These are phyloP conservation scores for Synergus gifuensis DNA, from an alignment of 2,888 invertebrate species.

Conservation along the genomic window DNA sequence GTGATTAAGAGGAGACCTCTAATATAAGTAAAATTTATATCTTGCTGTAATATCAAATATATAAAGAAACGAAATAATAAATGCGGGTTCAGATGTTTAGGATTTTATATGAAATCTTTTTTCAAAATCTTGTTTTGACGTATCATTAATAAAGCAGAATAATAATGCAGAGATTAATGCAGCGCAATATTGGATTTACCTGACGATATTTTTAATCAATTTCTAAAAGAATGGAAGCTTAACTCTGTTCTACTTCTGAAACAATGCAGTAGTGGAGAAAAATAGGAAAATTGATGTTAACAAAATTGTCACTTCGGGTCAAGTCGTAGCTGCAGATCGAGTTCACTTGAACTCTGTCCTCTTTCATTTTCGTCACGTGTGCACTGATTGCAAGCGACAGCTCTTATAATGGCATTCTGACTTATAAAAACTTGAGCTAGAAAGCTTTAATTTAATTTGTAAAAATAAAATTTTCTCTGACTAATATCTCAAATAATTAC, in stretches of 20 bases:
- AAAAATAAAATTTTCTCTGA: not conserved
- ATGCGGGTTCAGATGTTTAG: not conserved
- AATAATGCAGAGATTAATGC: not conserved
- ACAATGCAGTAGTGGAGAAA: not conserved
- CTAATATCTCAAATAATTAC: not conserved
- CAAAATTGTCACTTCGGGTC: not conserved
- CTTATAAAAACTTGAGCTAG: not conserved
- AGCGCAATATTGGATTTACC: not conserved
- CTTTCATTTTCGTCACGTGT: constrained; percentile 12
- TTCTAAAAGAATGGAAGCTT: not conserved
- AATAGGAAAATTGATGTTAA: not conserved
- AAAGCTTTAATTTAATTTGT: not conserved
- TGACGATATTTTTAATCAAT: not conserved
- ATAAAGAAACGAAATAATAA: no score
- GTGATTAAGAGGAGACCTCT: no score
- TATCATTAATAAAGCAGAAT: not conserved
- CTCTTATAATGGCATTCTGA: not conserved
- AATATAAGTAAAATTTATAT: no score
- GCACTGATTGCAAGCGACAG: constrained; percentile 2
- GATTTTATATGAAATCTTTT: not conserved
- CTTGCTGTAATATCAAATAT: no score
- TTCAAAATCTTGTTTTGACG: not conserved
- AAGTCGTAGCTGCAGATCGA: constrained; percentile 10
- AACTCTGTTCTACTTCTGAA: not conserved
- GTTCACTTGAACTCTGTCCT: constrained; percentile 3